Evolutionary conservation across 2,888 invertebrate species (phyloP).

Genomic region (Drosophila neoperkinsi): DNA sequence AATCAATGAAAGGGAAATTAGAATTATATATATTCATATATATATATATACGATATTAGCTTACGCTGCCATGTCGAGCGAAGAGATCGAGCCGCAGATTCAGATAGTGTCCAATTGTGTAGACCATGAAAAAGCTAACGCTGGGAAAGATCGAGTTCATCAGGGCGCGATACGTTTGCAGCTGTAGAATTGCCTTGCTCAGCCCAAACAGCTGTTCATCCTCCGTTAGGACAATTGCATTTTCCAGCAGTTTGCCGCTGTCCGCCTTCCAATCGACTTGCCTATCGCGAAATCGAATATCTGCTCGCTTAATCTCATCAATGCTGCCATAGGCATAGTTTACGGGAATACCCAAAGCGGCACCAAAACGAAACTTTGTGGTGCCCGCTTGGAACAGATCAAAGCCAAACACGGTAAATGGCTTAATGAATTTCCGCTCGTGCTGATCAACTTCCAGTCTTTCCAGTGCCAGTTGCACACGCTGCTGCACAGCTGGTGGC

Average conservation of each 20-base stretch:
- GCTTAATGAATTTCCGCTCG: slow-evolving; percentile 86
- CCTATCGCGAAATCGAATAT: slow-evolving; percentile 88
- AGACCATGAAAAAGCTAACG: slow-evolving; percentile 86
- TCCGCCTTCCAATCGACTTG: slow-evolving; percentile 89
- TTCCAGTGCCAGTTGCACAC: slow-evolving; percentile 87
- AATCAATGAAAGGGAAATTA: too few species aligned
- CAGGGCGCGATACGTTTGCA: slow-evolving; percentile 87
- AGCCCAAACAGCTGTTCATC: slow-evolving; percentile 93
- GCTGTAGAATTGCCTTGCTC: slow-evolving; percentile 90
- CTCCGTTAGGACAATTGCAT: slow-evolving; percentile 90
- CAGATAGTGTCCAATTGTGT: slow-evolving; percentile 86
- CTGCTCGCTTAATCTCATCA: slow-evolving; percentile 87
- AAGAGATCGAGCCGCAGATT: slow-evolving; percentile 87
- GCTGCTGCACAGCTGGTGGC: slow-evolving; percentile 85
- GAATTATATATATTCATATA: background rate
- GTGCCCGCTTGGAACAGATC: slow-evolving; percentile 90
- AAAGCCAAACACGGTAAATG: slow-evolving; percentile 91
- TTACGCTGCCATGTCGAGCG: slow-evolving; percentile 85
- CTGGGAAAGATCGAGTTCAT: slow-evolving; percentile 87
- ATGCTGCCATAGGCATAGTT: slow-evolving; percentile 88
- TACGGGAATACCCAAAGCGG: slow-evolving; percentile 90
- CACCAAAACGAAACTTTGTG: slow-evolving; percentile 87
- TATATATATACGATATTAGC: slow-evolving; percentile 29
- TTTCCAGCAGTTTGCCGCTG: slow-evolving; percentile 87
- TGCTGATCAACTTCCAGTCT: slow-evolving; percentile 87